These are phyloP conservation scores for Tigriopus californicus DNA, from an alignment of 2,888 invertebrate species.

Conservation along the genomic window DNA sequence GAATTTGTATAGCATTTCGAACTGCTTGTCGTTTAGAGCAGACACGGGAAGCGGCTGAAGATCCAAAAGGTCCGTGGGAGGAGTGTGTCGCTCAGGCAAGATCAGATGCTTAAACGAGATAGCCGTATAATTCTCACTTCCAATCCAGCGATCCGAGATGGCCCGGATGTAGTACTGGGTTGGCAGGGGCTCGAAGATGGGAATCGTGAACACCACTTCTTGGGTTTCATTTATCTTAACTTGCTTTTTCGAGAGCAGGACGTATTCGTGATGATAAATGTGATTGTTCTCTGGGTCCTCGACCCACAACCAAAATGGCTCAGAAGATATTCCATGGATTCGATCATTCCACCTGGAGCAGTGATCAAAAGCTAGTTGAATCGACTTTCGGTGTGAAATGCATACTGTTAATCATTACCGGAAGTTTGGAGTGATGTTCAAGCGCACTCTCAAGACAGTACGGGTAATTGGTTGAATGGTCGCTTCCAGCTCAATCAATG, in stretches of 20 bases:
- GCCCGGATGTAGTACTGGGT: conserved; percentile 75
- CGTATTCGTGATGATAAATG: conserved; percentile 89
- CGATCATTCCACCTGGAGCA: conserved; percentile 62
- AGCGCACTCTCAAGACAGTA: conserved; percentile 61
- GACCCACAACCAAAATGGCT: conserved; percentile 94
- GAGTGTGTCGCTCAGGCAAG: conserved; percentile 73
- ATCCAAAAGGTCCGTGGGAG: conserved; percentile 77
- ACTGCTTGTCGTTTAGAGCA: conserved; percentile 53
- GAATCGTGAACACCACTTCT: conserved; percentile 82
- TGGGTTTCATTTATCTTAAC: conserved; percentile 53
- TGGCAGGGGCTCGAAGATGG: conserved; percentile 71
- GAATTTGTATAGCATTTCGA: conserved; percentile 68
- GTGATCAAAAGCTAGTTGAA: conserved; percentile 20
- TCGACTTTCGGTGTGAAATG: not conserved
- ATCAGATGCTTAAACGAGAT: conserved; percentile 62
- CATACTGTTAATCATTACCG: conserved; percentile 20
- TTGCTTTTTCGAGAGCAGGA: conserved; percentile 60
- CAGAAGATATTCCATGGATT: conserved; percentile 66
- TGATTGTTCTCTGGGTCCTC: conserved; percentile 84
- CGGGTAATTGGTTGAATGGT: conserved; percentile 86
- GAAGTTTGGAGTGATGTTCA: conserved; percentile 52
- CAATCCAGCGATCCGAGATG: conserved; percentile 67
- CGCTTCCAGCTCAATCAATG: conserved; percentile 59
- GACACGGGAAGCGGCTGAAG: conserved; percentile 72
- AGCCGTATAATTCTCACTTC: conserved; percentile 33